These are phyloP conservation scores for Tetramorium simillimum DNA, from an alignment of 1,140 invertebrate genomes.

Conservation along the genomic window DNA sequence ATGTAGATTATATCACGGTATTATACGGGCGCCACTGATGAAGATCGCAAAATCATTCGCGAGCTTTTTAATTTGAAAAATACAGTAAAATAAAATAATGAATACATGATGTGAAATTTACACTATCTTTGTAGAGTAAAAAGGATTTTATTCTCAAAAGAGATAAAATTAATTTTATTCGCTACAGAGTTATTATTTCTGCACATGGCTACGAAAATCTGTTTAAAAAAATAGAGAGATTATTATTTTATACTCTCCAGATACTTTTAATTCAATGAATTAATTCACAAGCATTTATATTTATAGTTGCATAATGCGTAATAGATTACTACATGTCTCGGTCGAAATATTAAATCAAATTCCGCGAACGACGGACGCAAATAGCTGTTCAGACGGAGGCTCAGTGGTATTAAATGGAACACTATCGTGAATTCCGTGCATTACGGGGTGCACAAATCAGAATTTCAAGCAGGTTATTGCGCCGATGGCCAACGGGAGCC, in stretches of 20 bases:
- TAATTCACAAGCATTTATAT: neutral
- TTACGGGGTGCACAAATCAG: slow-evolving; percentile 47
- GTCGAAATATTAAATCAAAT: slow-evolving; percentile 37
- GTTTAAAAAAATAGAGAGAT: neutral
- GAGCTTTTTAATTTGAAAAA: neutral
- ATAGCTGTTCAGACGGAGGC: neutral
- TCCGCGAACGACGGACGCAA: slow-evolving; percentile 20
- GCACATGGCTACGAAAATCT: neutral
- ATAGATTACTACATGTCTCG: neutral
- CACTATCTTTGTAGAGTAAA: neutral
- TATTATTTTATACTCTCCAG: neutral
- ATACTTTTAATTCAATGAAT: neutral
- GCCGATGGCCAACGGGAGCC: neutral
- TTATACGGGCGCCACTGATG: neutral
- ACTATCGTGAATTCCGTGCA: slow-evolving; percentile 26
- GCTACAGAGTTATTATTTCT: neutral
- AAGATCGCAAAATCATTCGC: slow-evolving; percentile 4
- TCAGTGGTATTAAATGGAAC: slow-evolving; percentile 49
- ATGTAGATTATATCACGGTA: neutral
- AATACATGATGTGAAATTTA: neutral
- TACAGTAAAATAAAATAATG: neutral
- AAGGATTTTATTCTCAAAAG: neutral
- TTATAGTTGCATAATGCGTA: neutral
- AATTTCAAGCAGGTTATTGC: slow-evolving; percentile 62
- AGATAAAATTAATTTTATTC: neutral